Evolutionary conservation across 2,797 vertebrate species (phyloP), one percentile per base, ranked within the genome.

Genomic region (Melanotaenia maccullochi): DNA sequence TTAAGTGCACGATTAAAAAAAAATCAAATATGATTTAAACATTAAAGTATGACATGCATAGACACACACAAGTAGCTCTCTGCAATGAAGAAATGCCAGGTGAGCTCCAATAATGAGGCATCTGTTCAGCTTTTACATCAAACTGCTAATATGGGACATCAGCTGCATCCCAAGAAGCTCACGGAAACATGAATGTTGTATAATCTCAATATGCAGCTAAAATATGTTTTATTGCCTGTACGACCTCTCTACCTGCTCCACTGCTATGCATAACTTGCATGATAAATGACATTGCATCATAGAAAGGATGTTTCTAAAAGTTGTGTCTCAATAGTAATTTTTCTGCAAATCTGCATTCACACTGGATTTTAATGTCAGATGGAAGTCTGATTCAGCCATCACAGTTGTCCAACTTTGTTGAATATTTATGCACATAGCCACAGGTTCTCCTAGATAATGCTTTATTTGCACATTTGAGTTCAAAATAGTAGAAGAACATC

Each of bases 141-240:
- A 33, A 33, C 14, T 9, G 51, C 51, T 56, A 28, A 70, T 35
- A 59, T 60, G 33, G 25, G 22, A n/a, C 28, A 55, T 70, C 36
- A 62, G 28, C 18, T 33, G 4, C 2, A 35, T 42, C 68, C 47
- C 32, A 20, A 74, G 60, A 72, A 73, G 56, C 58, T 52, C 66
- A 44, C 57, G 66, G 54, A 67, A 72, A 73, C 59, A 75, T 79
- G 84, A 84, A 64, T 16, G 69, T 28, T 22, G 55, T 12, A 28
- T 55, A 67, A 56, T 13, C 63, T 30, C 33, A 66, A 24, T 3
- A 59, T 72, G 69, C 66, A 82, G 68, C 61, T 81, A 78, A 61
- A 64, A 30, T 57, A 55, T 71, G 58, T 78, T 84, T 75, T 75
- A 81, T 79, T 65, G 69, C 73, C 75, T 74, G 55, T 47, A 65